These are phyloP conservation scores for Gobio gobio DNA, from an alignment of 2,113 vertebrate genomes.

Conservation along the genomic window DNA sequence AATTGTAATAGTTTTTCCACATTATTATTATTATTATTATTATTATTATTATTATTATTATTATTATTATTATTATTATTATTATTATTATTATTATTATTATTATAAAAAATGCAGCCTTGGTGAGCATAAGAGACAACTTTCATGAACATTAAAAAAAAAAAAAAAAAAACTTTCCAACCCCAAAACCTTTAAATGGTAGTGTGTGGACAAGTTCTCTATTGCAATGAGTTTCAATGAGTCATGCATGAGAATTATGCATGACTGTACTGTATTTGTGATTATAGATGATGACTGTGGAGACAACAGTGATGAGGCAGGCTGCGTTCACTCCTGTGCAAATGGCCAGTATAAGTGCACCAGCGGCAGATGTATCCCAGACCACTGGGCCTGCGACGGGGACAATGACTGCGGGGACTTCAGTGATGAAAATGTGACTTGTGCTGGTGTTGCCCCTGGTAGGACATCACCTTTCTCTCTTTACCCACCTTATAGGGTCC, in stretches of 20 bases:
- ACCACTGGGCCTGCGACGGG: constrained; percentile 93
- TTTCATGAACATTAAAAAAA: not conserved
- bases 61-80: too few relatives aligned
- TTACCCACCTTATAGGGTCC: too few relatives aligned
- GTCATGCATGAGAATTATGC: too few relatives aligned
- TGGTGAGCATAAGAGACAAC: not conserved
- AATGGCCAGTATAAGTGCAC: constrained; percentile 88
- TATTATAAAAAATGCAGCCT: too few relatives aligned
- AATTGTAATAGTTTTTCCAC: too few relatives aligned
- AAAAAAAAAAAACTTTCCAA: not conserved
- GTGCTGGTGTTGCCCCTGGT: constrained; percentile 84
- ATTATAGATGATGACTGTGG: constrained; percentile 92
- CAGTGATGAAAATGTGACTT: constrained; percentile 91
- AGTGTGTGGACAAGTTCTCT: not conserved
- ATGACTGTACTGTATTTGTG: constrained; percentile 12
- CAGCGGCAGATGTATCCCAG: constrained; percentile 90
- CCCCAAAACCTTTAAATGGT: not conserved
- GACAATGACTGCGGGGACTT: constrained; percentile 97
- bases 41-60: too few relatives aligned
- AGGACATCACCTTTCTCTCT: constrained; percentile 51
- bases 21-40: too few relatives aligned
- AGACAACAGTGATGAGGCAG: constrained; percentile 90
- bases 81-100: too few relatives aligned
- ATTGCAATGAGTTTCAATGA: not conserved
- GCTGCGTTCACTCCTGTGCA: constrained; percentile 86